Evolutionary conservation across 2,888 invertebrate species (phyloP), one percentile per base, ranked within the genome.

Genomic region (Papilio elwesi): DNA sequence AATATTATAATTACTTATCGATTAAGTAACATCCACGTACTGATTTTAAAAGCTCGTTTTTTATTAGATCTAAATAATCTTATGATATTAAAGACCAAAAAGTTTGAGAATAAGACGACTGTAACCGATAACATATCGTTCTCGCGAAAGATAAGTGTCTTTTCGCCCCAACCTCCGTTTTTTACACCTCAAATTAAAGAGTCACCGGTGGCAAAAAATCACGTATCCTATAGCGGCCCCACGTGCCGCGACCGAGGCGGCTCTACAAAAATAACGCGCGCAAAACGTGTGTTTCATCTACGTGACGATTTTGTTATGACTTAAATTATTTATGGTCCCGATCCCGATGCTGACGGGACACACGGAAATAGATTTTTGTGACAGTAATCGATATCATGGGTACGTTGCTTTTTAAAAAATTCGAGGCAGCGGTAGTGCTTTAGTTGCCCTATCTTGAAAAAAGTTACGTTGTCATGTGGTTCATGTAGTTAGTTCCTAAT

Each of bases 251-350:
- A 38, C 51, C 43, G 43, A 6, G 43, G 49, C n/a, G n/a, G n/a
- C n/a, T 26, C 16, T 52, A 81, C 84, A 76, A 84, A 90, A 90
- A 90, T 88, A 90, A 82, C 82, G 81, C 71, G 76, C 75, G 65
- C 66, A 59, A 85, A 90, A 91, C 88, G 90, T 91, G 91, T 86
- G 84, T 86, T 91, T 90, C 88, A 89, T 92, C 88, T 91, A 89
- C 91, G 92, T 92, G 93, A 92, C 86, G 90, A 92, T 91, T 88
- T 90, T 92, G 92, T 93, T 93, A 93, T 92, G 92, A 91, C 87
- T 83, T 76, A 87, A 83, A 90, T 90, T 90, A 89, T 87, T 90
- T 90, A 88, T 86, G 87, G 65, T 69, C 51, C 36, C 48, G 26
- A 59, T 69, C 51, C 36, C 48, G 26, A 59, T 38, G 69, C 59